phyloP scores from a whole-genome alignment of 2,888 invertebrate genomes.

The Drosophila parthenogenetica region DNA sequence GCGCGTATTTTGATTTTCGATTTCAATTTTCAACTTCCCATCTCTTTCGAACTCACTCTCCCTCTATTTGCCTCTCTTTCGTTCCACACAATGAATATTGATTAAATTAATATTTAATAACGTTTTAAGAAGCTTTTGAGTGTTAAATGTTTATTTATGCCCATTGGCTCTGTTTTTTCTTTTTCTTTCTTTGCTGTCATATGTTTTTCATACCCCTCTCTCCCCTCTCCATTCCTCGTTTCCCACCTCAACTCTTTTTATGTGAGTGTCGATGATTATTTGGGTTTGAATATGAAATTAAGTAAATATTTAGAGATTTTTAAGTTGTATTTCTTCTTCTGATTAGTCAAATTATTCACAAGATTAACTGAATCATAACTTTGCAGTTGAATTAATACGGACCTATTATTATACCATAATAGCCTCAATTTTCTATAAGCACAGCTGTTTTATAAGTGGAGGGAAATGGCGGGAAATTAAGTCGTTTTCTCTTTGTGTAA shows the following conservation, averaged over 20 bases:
- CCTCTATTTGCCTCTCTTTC: constrained; percentile 14
- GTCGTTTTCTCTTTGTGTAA: no score
- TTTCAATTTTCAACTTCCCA: constrained; percentile 45
- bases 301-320: constrained; percentile 23
- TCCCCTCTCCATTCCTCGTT: neutral
- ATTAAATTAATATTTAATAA: constrained; percentile 82
- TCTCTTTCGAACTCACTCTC: neutral
- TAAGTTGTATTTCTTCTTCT: constrained; percentile 21
- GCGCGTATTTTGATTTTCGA: constrained; percentile 68
- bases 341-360: constrained; percentile 13
- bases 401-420: neutral
- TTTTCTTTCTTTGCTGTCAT: constrained; percentile 23
- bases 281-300: constrained; percentile 21
- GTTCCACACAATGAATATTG: constrained; percentile 70
- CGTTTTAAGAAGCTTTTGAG: constrained; percentile 79
- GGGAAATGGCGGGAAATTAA: no score
- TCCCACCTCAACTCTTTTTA: neutral
- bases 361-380: constrained; percentile 13
- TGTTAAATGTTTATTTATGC: constrained; percentile 80
- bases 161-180: constrained; percentile 39
- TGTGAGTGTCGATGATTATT: constrained; percentile 17
- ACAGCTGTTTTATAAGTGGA: no score
- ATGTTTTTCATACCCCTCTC: neutral
- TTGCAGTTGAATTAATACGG: constrained; percentile 1
- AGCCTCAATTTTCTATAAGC: no score